A percentile compares a stretch with the other conserved stretches of the same genome.
Evolutionary conservation across 2,888 invertebrate species (phyloP).

Genomic region (Sialis lutaria): DNA sequence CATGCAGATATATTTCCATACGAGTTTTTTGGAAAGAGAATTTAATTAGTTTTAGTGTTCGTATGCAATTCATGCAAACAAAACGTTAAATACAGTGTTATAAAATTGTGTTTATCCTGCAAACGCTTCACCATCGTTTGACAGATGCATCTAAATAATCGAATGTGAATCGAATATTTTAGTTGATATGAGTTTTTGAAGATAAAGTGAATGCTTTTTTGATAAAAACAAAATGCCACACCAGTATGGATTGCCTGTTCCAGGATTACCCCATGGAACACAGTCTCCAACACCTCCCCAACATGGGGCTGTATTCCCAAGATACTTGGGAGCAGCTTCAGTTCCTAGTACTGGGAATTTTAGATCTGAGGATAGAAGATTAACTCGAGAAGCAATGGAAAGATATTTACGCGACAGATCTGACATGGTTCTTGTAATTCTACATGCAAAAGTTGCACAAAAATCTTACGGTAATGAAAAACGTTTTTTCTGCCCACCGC

Average conservation of each 20-base stretch:
- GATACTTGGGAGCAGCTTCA: constrained; percentile 45
- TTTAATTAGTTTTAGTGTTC: too few relatives aligned
- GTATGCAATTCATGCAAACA: too few relatives aligned
- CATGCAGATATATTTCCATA: too few relatives aligned
- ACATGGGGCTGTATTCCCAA: constrained; percentile 37
- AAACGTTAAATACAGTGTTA: too few relatives aligned
- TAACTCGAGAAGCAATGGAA: constrained; percentile 89
- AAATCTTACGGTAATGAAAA: constrained; percentile 99
- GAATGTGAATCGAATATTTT: too few relatives aligned
- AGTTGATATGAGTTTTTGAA: too few relatives aligned
- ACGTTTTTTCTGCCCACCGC: constrained; percentile 98
- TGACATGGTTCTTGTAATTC: constrained; percentile 90
- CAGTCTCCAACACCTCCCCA: constrained; percentile 62
- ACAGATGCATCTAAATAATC: too few relatives aligned
- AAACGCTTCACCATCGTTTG: too few relatives aligned
- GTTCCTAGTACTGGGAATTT: constrained; percentile 40
- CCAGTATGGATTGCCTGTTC: constrained; percentile 61
- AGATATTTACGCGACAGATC: constrained; percentile 85
- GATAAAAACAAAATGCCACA: constrained; percentile 47
- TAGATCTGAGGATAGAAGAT: constrained; percentile 62
- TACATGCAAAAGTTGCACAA: constrained; percentile 99
- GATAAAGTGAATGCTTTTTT: too few relatives aligned
- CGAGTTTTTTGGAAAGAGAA: too few relatives aligned
- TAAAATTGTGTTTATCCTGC: too few relatives aligned
- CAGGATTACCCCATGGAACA: constrained; percentile 50